These are phyloP conservation scores for Phylloscopus whistleri DNA, from an alignment of 2,113 vertebrate genomes.

Conservation along the genomic window DNA sequence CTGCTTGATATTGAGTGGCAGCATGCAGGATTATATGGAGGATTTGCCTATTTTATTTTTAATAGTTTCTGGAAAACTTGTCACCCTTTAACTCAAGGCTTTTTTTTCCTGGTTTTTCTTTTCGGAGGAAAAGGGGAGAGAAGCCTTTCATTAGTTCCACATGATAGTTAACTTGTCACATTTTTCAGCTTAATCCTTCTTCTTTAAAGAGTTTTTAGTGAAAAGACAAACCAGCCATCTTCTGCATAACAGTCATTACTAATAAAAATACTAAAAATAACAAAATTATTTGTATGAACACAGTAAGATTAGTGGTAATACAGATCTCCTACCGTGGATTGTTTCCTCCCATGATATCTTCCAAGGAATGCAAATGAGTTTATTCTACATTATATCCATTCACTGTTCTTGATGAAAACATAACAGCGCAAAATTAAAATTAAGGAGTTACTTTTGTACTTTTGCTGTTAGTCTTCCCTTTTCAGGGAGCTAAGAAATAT, in stretches of 20 bases:
- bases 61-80: background rate
- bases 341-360: background rate
- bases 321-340: background rate
- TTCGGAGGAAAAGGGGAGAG: background rate
- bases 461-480: background rate
- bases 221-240: background rate
- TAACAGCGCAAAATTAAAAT: background rate
- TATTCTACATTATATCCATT: background rate
- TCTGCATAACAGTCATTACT: background rate
- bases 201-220: background rate
- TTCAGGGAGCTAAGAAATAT: background rate
- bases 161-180: conserved; percentile 23
- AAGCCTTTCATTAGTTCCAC: background rate
- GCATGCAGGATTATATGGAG: background rate
- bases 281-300: background rate
- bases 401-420: background rate
- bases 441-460: background rate
- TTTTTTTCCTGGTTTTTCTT: background rate
- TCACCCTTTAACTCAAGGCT: background rate
- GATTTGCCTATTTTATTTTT: background rate
- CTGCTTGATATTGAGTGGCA: background rate
- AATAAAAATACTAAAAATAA: conserved; percentile 7
- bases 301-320: background rate
- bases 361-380: background rate
- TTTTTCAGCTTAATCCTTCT: background rate